These are phyloP conservation scores for Patella vulgata DNA, from an alignment of 1,140 invertebrate species.

Conservation along the genomic window DNA sequence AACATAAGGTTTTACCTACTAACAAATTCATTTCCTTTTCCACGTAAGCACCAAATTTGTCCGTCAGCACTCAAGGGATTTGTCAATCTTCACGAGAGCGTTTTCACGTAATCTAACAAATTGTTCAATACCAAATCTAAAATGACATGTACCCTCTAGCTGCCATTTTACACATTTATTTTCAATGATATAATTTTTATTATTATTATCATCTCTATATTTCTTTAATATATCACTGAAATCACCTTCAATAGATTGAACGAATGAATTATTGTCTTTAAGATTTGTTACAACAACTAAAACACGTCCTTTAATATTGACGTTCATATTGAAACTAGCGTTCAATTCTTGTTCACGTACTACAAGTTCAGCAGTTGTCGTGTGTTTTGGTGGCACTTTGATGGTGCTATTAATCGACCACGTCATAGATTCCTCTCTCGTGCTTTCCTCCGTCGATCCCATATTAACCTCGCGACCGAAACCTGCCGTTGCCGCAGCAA, in stretches of 20 bases:
- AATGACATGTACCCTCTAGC: slow-evolving; percentile 58
- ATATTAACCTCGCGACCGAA: slow-evolving; percentile 69
- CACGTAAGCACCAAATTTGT: too few species aligned
- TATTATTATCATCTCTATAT: slow-evolving; percentile 39
- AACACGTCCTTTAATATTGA: slow-evolving; percentile 62
- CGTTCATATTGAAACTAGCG: slow-evolving; percentile 64
- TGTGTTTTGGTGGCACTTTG: slow-evolving; percentile 62
- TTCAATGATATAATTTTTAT: slow-evolving; percentile 45
- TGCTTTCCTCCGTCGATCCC: slow-evolving; percentile 65
- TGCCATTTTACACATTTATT: slow-evolving; percentile 50
- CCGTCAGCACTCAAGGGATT: too few species aligned
- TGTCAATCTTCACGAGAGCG: slow-evolving; percentile 10
- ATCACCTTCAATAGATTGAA: slow-evolving; percentile 62
- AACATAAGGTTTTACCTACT: too few species aligned
- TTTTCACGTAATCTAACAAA: slow-evolving; percentile 56
- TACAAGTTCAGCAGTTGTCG: slow-evolving; percentile 66
- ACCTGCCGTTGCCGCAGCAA: slow-evolving; percentile 65
- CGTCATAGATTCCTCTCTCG: slow-evolving; percentile 63
- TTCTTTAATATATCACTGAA: slow-evolving; percentile 58
- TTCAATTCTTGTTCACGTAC: slow-evolving; percentile 67
- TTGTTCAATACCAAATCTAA: slow-evolving; percentile 65
- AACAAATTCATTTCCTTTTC: too few species aligned
- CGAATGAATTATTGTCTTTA: slow-evolving; percentile 64
- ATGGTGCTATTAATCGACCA: slow-evolving; percentile 69
- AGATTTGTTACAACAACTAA: slow-evolving; percentile 63